These are phyloP conservation scores for Ennomos erosarius DNA, from an alignment of 2,888 invertebrate species.

Conservation along the genomic window DNA sequence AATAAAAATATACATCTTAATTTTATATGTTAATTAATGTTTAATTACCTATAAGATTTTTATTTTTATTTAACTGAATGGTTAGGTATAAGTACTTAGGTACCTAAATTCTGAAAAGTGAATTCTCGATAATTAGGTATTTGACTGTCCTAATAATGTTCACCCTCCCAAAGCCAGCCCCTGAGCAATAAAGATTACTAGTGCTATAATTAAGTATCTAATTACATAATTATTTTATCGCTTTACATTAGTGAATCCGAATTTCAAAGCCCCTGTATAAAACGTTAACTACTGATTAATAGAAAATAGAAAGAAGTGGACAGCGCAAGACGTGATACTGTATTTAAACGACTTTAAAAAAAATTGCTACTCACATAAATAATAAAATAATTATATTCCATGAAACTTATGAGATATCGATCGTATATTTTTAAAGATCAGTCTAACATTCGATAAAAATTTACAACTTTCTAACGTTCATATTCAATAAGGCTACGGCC, in stretches of 20 bases:
- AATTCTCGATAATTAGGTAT: too few relatives aligned
- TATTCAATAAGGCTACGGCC: slow-evolving; percentile 69
- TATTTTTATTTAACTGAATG: too few relatives aligned
- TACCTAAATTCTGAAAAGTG: too few relatives aligned
- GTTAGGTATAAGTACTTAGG: too few relatives aligned
- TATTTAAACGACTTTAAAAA: background rate
- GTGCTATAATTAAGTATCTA: slow-evolving; percentile 48
- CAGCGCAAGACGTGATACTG: slow-evolving; percentile 68
- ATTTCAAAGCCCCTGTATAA: slow-evolving; percentile 70
- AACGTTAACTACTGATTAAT: slow-evolving; percentile 63
- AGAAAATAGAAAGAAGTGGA: slow-evolving; percentile 72
- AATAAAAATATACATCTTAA: too few relatives aligned
- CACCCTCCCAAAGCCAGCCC: slow-evolving; percentile 51
- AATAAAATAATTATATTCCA: slow-evolving; percentile 67
- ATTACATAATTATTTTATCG: slow-evolving; percentile 42
- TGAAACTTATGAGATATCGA: slow-evolving; percentile 72
- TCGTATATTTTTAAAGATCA: slow-evolving; percentile 82
- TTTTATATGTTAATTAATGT: too few relatives aligned
- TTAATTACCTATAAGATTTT: too few relatives aligned
- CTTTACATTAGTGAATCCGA: slow-evolving; percentile 52
- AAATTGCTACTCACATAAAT: slow-evolving; percentile 48
- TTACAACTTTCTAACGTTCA: slow-evolving; percentile 58
- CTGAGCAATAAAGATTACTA: slow-evolving; percentile 63
- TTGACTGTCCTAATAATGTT: slow-evolving; percentile 10
- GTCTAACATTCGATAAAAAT: slow-evolving; percentile 83